Percentiles rank a stretch among this genome's conserved stretches.
Evolutionary conservation across 2,888 invertebrate species (phyloP).

Genomic region (Lycocerus yunnanus): DNA sequence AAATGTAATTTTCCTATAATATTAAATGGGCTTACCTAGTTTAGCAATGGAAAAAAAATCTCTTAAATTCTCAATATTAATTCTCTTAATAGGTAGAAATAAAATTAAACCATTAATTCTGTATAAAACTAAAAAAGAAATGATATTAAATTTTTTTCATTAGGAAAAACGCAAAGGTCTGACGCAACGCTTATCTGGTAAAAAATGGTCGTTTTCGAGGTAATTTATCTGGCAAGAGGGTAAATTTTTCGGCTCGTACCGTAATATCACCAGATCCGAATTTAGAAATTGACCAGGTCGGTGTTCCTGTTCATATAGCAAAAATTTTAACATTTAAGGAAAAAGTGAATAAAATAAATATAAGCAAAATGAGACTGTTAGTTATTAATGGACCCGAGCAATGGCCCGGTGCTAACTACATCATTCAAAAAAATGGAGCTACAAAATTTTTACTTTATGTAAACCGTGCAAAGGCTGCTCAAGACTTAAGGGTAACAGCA

Average conservation of each 20-base stretch:
- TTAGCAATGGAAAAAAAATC: no score
- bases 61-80: no score
- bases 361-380: conserved; percentile 77
- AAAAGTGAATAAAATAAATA: conserved; percentile 84
- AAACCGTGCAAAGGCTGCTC: conserved; percentile 87
- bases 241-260: conserved; percentile 96
- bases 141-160: background rate
- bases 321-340: conserved; percentile 96
- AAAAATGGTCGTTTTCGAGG: conserved; percentile 98
- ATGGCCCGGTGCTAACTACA: conserved; percentile 98
- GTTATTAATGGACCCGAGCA: conserved; percentile 88
- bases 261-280: conserved; percentile 99
- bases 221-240: conserved; percentile 96
- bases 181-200: conserved; percentile 94
- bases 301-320: conserved; percentile 94
- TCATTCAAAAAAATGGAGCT: conserved; percentile 60
- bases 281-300: conserved; percentile 96
- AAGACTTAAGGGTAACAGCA: conserved; percentile 64
- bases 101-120: no score
- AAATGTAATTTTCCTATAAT: no score
- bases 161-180: conserved; percentile 87
- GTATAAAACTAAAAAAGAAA: no score
- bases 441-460: conserved; percentile 81
- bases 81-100: no score
- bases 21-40: no score